Evolutionary conservation across 2,113 vertebrate species (phyloP).

Genomic region (Oxyruncus cristatus): DNA sequence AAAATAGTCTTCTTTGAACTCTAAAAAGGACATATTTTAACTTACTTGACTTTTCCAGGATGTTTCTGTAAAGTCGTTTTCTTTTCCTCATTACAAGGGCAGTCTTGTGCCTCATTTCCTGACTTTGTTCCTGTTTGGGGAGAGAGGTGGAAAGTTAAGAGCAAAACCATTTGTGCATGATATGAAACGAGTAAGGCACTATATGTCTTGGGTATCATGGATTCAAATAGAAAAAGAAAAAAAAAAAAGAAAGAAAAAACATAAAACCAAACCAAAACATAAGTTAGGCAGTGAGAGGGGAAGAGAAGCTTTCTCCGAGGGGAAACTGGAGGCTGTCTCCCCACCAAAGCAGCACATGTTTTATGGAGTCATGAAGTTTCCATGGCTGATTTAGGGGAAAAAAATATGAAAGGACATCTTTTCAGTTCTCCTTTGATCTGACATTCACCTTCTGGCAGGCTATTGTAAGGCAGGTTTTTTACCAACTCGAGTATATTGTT

Average conservation of each 20-base stretch:
- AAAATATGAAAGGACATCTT: slow-evolving; percentile 42
- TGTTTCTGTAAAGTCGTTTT: slow-evolving; percentile 72
- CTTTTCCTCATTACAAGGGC: slow-evolving; percentile 74
- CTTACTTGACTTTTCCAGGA: slow-evolving; percentile 79
- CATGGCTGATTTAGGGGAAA: slow-evolving; percentile 22
- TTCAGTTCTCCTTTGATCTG: slow-evolving; percentile 55
- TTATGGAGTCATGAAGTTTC: slow-evolving; percentile 56
- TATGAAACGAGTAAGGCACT: not conserved
- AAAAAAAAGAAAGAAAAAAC: not conserved
- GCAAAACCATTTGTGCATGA: not conserved
- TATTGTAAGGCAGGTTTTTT: slow-evolving; percentile 35
- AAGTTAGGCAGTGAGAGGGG: not conserved
- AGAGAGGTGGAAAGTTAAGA: slow-evolving; percentile 37
- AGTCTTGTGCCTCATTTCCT: slow-evolving; percentile 75
- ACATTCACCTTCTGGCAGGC: slow-evolving; percentile 59
- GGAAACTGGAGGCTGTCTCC: slow-evolving; percentile 11
- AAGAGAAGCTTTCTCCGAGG: slow-evolving; percentile 7
- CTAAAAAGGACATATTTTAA: slow-evolving; percentile 60
- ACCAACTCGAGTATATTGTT: slow-evolving; percentile 33
- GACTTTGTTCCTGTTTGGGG: slow-evolving; percentile 68
- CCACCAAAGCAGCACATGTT: slow-evolving; percentile 34
- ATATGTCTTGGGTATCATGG: not conserved
- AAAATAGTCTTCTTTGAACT: slow-evolving; percentile 51
- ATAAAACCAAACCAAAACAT: not conserved
- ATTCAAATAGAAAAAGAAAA: not conserved